Evolutionary conservation across 1,140 invertebrate species (phyloP).

Genomic region (Zaprionus lachaisei): DNA sequence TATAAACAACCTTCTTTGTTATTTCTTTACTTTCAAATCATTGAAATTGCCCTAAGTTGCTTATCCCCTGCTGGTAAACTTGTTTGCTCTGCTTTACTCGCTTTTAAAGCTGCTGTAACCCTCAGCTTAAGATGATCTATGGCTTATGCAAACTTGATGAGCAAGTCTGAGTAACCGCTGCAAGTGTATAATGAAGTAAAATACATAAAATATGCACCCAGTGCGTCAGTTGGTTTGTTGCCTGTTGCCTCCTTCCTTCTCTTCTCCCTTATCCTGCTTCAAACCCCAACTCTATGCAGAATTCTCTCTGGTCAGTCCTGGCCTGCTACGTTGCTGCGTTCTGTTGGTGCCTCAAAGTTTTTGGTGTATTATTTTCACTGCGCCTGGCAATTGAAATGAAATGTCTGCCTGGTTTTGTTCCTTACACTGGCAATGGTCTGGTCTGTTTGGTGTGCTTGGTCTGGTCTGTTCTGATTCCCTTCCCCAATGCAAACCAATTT

Average conservation of each 20-base stretch:
- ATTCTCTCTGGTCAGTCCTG: not conserved
- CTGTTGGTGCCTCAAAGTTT: conserved; percentile 33
- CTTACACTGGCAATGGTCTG: not conserved
- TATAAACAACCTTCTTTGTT: too few relatives aligned
- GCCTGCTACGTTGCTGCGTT: not conserved
- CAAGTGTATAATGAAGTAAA: conserved; percentile 69
- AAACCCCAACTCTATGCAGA: not conserved
- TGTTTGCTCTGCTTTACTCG: not conserved
- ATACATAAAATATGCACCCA: conserved; percentile 71
- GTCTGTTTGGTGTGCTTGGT: not conserved
- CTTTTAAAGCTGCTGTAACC: not conserved
- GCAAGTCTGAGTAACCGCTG: conserved; percentile 8
- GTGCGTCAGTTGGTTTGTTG: conserved; percentile 31
- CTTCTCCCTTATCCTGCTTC: not conserved
- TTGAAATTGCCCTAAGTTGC: too few relatives aligned
- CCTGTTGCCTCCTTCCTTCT: not conserved
- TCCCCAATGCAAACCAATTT: conserved; percentile 67
- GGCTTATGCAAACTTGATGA: conserved; percentile 17
- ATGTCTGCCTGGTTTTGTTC: conserved; percentile 42
- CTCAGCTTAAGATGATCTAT: not conserved
- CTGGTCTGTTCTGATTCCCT: conserved; percentile 16
- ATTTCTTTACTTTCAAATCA: too few relatives aligned
- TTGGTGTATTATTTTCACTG: conserved; percentile 56
- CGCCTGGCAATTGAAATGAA: conserved; percentile 55
- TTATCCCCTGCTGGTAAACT: too few relatives aligned